Base-by-base conservation (phyloP, 2,888 invertebrate genomes). In the Andrena flavipes region DNA sequence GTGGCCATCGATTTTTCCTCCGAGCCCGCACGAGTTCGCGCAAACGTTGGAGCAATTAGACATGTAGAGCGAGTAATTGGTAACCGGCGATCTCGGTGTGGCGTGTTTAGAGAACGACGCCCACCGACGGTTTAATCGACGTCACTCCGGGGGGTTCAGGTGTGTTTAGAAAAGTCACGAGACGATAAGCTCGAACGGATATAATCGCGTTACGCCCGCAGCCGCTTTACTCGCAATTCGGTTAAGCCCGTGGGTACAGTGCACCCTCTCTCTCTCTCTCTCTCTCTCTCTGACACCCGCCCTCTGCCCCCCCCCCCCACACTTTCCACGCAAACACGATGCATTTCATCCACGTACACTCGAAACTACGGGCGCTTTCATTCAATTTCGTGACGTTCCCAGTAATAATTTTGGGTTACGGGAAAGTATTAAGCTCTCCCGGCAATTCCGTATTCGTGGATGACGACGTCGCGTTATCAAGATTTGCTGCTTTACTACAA, bases 391-490 rank as follows among this genome's bases (percentile, higher is more conserved):
- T 29, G 74, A 82, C 71, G 64, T 70, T 65, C 29, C 68, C 29
- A 48, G 76, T 79, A 76, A 86, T 79, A 83, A 86, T 86, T 76
- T 86, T 68, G 51, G 26, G 56, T 71, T 79, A 72, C 60, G 73
- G 29, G 68, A 74, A 76, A 86, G 60, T 86, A 85, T 85, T 73
- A 68, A 80, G 70, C 54, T 59, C 49, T 49, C n/a, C 54, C 23
- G 26, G 63, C 59, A 67, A 74, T 82, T 69, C 42, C 62, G 42
- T 30, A 54, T 10, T n/a, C 71, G 54, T 26, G 51, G 48, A 79
- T 49, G 54, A 70, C 48, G 54, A 70, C 48, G 56, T 5, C 49
- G 59, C 49, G 56, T 82, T 79, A 85, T 85, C 86, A 73, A 60
- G 64, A 79, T 73, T 59, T 51, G 54, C 62, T n/a, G 79, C 33